phyloP scores from a whole-genome alignment of 2,113 vertebrate genomes.

The Varanus salvator region DNA sequence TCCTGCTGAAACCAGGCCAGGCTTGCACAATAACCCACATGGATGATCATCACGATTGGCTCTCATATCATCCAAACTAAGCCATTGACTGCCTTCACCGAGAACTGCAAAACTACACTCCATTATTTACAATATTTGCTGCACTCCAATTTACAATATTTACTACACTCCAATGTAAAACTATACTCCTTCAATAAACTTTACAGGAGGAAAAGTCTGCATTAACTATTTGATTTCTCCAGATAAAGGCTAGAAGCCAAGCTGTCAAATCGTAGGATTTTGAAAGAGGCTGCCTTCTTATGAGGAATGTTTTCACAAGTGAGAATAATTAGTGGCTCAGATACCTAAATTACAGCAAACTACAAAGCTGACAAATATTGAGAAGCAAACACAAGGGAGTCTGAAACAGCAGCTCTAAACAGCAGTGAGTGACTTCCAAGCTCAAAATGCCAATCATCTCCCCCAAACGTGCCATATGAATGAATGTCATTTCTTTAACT shows the following conservation, averaged over 20 bases:
- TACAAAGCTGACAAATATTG: constrained; percentile 19
- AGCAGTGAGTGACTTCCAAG: constrained; percentile 19
- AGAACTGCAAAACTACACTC: constrained; percentile 5
- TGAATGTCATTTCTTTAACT: constrained; percentile 32
- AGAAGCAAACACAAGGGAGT: neutral
- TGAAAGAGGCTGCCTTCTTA: neutral
- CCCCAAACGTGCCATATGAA: constrained; percentile 33
- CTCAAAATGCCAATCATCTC: constrained; percentile 50
- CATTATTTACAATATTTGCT: neutral
- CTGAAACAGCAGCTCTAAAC: constrained; percentile 43
- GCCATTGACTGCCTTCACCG: fast-evolving
- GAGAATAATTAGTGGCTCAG: constrained; percentile 60
- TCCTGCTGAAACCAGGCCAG: too few species aligned
- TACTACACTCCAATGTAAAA: too few species aligned
- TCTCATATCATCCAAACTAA: too few species aligned
- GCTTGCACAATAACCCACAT: too few species aligned
- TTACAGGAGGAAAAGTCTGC: constrained; percentile 19
- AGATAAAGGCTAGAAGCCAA: neutral
- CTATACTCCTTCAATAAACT: neutral
- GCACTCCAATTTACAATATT: too few species aligned
- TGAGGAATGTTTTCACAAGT: constrained; percentile 64
- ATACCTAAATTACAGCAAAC: constrained; percentile 17
- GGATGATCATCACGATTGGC: too few species aligned
- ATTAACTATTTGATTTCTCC: constrained; percentile 6
- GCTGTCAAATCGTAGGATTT: neutral